Percentiles rank a stretch among this genome's conserved stretches.
phyloP scores from a whole-genome alignment of 2,888 invertebrate genomes.

The Oxyteleia sp. region DNA sequence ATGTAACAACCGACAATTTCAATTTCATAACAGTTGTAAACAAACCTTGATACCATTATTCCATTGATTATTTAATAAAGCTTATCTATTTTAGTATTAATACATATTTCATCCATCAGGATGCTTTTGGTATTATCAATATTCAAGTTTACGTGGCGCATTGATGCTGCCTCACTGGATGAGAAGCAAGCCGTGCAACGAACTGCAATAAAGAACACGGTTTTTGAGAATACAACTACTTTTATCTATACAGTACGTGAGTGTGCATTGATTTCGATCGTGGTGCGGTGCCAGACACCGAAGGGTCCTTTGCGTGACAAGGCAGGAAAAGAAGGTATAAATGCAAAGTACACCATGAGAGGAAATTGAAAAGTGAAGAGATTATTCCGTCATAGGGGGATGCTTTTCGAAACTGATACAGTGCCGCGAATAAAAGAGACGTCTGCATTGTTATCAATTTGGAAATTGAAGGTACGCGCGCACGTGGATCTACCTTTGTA shows the following conservation, averaged over 20 bases:
- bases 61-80: constrained; percentile 3
- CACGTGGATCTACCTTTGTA: too few species aligned
- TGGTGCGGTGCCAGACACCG: constrained; percentile 81
- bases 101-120: constrained; percentile 16
- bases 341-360: constrained; percentile 71
- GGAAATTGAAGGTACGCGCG: too few species aligned
- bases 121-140: constrained; percentile 29
- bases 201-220: constrained; percentile 66
- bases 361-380: constrained; percentile 74
- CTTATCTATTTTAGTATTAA: constrained; percentile 13
- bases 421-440: constrained; percentile 61
- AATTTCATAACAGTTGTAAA: background rate
- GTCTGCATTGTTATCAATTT: too few species aligned
- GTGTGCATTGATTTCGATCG: constrained; percentile 73
- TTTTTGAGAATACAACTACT: constrained; percentile 68
- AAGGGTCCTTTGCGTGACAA: constrained; percentile 77
- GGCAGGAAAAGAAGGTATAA: constrained; percentile 72
- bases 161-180: constrained; percentile 32
- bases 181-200: constrained; percentile 47
- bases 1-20: too few species aligned
- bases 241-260: constrained; percentile 70
- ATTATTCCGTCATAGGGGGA: constrained; percentile 64
- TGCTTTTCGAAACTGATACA: constrained; percentile 65
- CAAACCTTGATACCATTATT: background rate
- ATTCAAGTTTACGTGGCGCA: constrained; percentile 26